These are phyloP conservation scores for Neomorphus geoffroyi DNA, from an alignment of 2,797 vertebrate species.

Conservation along the genomic window DNA sequence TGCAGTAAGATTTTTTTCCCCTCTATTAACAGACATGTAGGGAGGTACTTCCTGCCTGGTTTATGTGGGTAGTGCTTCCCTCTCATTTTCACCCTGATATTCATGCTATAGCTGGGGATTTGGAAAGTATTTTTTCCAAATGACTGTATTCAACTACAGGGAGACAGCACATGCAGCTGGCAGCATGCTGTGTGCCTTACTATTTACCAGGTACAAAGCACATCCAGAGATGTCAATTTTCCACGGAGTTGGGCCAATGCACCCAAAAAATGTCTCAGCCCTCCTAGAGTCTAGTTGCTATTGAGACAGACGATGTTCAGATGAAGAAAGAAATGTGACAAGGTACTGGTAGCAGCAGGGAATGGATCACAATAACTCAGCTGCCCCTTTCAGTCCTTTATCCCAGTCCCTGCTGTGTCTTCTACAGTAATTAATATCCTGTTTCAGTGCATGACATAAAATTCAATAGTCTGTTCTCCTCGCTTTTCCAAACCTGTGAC, in stretches of 20 bases:
- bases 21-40: neutral
- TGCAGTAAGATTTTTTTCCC: neutral
- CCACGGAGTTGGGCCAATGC: neutral
- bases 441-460: neutral
- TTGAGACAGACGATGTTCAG: neutral
- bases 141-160: conserved; percentile 34
- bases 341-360: neutral
- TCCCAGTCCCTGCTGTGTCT: neutral
- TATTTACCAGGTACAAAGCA: conserved; percentile 11
- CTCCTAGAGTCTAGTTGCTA: neutral
- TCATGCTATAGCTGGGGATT: neutral
- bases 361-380: neutral
- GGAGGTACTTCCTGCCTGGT: neutral
- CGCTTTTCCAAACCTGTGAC: neutral
- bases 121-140: conserved; percentile 24
- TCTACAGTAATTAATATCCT: neutral
- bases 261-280: neutral
- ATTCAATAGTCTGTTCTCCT: neutral
- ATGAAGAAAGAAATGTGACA: neutral
- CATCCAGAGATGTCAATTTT: neutral
- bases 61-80: neutral
- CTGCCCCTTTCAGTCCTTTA: neutral
- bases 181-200: neutral
- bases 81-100: conserved; percentile 3
- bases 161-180: conserved; percentile 1